These are phyloP conservation scores for Xestia xanthographa DNA, from an alignment of 2,888 invertebrate species.

Conservation along the genomic window DNA sequence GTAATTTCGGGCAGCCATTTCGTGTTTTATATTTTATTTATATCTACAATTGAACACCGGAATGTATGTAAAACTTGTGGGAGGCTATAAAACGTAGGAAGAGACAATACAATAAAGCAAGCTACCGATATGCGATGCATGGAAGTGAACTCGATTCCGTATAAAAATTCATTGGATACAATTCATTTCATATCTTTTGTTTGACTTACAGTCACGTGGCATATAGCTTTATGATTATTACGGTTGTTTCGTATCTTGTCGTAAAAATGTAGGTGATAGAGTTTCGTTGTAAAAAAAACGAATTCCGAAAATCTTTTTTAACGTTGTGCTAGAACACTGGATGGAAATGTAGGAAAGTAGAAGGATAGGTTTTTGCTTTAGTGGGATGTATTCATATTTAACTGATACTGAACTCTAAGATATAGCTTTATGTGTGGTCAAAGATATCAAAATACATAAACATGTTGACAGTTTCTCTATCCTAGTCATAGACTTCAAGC, in stretches of 20 bases:
- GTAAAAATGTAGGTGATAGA: conserved; percentile 44
- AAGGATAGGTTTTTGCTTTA: not conserved
- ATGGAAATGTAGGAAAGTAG: not conserved
- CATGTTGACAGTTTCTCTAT: not conserved
- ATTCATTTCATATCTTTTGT: conserved; percentile 68
- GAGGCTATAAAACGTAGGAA: conserved; percentile 67
- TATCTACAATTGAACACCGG: conserved; percentile 35
- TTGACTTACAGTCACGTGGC: conserved; percentile 63
- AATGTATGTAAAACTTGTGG: conserved; percentile 60
- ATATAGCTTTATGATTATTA: conserved; percentile 39
- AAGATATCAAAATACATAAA: not conserved
- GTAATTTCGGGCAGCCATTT: conserved; percentile 17
- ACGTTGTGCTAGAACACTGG: not conserved
- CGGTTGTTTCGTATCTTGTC: conserved; percentile 40
- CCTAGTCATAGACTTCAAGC: not conserved
- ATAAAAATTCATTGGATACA: conserved; percentile 74
- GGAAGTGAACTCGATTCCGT: conserved; percentile 61
- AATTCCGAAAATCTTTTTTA: conserved; percentile 29
- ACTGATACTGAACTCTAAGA: too few relatives aligned
- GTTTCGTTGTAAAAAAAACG: conserved; percentile 25
- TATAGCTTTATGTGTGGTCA: not conserved
- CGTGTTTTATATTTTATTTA: conserved; percentile 46
- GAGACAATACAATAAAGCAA: conserved; percentile 62
- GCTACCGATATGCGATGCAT: conserved; percentile 55
- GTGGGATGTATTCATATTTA: not conserved